Base-by-base conservation (phyloP, 2,113 vertebrate species). In the Phainopepla nitens region DNA sequence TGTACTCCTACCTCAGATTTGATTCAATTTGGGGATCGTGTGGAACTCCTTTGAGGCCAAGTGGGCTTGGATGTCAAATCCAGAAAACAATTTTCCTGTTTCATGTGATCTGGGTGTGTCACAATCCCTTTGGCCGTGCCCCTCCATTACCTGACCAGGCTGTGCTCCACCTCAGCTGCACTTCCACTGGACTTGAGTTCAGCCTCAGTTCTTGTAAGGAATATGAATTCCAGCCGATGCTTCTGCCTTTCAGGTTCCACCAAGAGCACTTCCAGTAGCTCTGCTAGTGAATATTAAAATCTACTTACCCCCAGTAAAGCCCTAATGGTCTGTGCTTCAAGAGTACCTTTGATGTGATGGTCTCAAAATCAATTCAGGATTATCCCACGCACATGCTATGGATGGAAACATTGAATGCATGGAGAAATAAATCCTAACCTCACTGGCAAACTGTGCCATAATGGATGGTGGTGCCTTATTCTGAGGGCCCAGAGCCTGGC, bases 301-400 rank as follows among this genome's bases (percentile, higher is more conserved):
- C 58, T 58, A 18, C 57, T 82, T 78, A 60, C 45, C 87, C 68
- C 66, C 82, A 93, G 91, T 88, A 78, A 85, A 93, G 73, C 80
- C 22, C 41, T 77, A 80, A 87, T 47, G 73, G 58, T 94, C 84
- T 84, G 23, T 61, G 81, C 84, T 95, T 93, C 82, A 91, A 92
- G 81, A 77, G 68, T 35, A 87, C 25, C 86, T 97, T 97, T 95
- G 83, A 93, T 96, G 88, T 64, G 42, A 93, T 91, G 85, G 86
- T 91, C 87, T 92, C 91, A 88, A 96, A 94, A 93, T 95, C 58
- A 82, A 17, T 87, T 58, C 70, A 57, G 77, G 28, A 57, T 91
- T 92, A 64, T 69, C 82, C 60, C 93, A 91, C 81, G 86, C 75
- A 71, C 83, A 51, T 51, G 53, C 64, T 85, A 36, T 28, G 81